phyloP scores from a whole-genome alignment of 2,888 invertebrate genomes.

The Corbicula japonica region DNA sequence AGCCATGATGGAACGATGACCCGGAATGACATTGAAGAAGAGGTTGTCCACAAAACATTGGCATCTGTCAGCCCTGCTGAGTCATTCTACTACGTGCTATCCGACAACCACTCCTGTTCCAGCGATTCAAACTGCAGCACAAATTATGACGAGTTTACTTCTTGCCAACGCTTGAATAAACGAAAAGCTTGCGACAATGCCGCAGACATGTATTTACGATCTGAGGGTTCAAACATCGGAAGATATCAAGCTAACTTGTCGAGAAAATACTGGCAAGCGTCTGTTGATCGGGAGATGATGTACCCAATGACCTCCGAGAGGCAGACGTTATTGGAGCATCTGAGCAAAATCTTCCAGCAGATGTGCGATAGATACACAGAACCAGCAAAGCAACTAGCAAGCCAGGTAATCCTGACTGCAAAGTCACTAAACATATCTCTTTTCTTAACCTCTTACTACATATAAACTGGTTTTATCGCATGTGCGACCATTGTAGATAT shows the following conservation, averaged over 20 bases:
- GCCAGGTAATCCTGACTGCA: slow-evolving; percentile 29
- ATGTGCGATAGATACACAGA: slow-evolving; percentile 57
- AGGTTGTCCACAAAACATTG: slow-evolving; percentile 58
- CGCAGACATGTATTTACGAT: slow-evolving; percentile 40
- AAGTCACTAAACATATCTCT: no score
- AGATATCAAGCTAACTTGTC: slow-evolving; percentile 51
- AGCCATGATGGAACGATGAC: slow-evolving; percentile 55
- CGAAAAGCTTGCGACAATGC: slow-evolving; percentile 59
- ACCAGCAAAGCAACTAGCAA: slow-evolving; percentile 19
- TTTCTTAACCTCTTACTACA: no score
- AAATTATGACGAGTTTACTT: slow-evolving; percentile 64
- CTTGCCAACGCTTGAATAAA: slow-evolving; percentile 60
- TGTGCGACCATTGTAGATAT: no score
- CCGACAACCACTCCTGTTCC: slow-evolving; percentile 47
- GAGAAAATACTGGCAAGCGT: slow-evolving; percentile 60
- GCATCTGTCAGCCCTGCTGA: slow-evolving; percentile 51
- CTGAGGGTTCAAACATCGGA: slow-evolving; percentile 48
- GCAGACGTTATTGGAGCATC: slow-evolving; percentile 58
- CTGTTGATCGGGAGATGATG: slow-evolving; percentile 24
- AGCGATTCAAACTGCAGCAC: slow-evolving; percentile 57
- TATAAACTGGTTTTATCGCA: no score
- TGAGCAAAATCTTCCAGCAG: slow-evolving; percentile 54
- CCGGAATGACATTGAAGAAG: slow-evolving; percentile 61
- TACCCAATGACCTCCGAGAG: slow-evolving; percentile 60
- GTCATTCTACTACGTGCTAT: slow-evolving; percentile 60